phyloP scores from a whole-genome alignment of 2,888 invertebrate genomes.

The Melanophora roralis region DNA sequence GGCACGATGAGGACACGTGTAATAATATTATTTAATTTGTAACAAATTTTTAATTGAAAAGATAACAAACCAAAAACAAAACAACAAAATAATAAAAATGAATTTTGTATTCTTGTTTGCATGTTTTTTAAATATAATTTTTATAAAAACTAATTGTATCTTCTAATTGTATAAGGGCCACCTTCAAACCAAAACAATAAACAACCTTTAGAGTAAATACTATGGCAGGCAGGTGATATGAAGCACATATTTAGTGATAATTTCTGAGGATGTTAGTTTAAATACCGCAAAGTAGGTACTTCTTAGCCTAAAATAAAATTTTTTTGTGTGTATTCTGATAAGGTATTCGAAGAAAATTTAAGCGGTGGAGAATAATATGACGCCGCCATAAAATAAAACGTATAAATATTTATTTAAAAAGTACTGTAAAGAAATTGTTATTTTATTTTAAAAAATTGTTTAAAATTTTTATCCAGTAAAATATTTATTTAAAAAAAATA shows the following conservation, averaged over 20 bases:
- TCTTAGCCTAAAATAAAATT: neutral
- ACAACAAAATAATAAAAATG: neutral
- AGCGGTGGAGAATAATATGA: neutral
- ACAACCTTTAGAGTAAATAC: neutral
- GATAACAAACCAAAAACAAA: slow-evolving; percentile 14
- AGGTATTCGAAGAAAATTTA: neutral
- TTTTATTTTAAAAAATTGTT: too few relatives aligned
- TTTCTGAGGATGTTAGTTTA: neutral
- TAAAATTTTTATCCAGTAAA: too few relatives aligned
- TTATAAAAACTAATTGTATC: slow-evolving; percentile 5
- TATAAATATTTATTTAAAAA: slow-evolving; percentile 22
- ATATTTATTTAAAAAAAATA: too few relatives aligned
- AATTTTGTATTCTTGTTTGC: neutral
- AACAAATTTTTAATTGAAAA: slow-evolving; percentile 54
- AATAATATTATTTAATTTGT: slow-evolving; percentile 40
- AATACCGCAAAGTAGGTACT: slow-evolving; percentile 9
- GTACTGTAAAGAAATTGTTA: too few relatives aligned
- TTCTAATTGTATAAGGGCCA: slow-evolving; percentile 17
- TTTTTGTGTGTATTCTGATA: slow-evolving; percentile 24
- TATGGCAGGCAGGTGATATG: slow-evolving; percentile 7
- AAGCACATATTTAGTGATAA: neutral
- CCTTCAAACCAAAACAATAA: neutral
- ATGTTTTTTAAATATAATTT: neutral
- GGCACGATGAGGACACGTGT: slow-evolving; percentile 36
- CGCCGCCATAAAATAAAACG: slow-evolving; percentile 50